A percentile compares a stretch with the other conserved stretches of the same genome.
phyloP scores from a whole-genome alignment of 2,113 vertebrate species.

The Rhadina sibilatrix region DNA sequence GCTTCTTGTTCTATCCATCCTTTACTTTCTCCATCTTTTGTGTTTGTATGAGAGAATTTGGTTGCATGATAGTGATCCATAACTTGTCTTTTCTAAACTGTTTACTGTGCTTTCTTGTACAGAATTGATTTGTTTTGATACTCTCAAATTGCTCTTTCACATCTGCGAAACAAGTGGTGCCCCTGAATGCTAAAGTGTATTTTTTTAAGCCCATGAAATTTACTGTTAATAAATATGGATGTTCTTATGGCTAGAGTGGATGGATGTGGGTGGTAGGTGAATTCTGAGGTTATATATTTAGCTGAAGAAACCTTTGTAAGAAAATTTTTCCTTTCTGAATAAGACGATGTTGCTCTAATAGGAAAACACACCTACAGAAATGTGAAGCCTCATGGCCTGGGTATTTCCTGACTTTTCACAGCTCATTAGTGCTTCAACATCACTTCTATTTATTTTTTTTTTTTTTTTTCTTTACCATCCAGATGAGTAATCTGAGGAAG shows the following conservation, averaged over 20 bases:
- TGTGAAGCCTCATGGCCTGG: not conserved
- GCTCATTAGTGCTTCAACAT: not conserved
- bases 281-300: not conserved
- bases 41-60: conserved; percentile 15
- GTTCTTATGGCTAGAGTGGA: not conserved
- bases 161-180: not conserved
- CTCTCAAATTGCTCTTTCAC: not conserved
- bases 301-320: not conserved
- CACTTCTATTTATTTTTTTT: not conserved
- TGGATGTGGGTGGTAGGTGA: not conserved
- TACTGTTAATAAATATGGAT: not conserved
- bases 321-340: not conserved
- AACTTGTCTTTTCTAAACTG: conserved; percentile 39
- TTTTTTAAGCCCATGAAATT: not conserved
- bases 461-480: not conserved
- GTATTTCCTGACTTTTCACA: not conserved
- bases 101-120: conserved; percentile 29
- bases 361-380: not conserved
- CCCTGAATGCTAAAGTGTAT: not conserved
- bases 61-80: conserved; percentile 44
- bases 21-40: conserved; percentile 40
- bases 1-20: conserved; percentile 75
- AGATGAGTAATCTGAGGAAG: not conserved
- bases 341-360: not conserved
- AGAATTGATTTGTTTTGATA: conserved; percentile 19